A percentile compares a stretch with the other conserved stretches of the same genome.
Conservation (phyloP, 2,797 vertebrate species). For the Centroberyx gerrardi region DNA sequence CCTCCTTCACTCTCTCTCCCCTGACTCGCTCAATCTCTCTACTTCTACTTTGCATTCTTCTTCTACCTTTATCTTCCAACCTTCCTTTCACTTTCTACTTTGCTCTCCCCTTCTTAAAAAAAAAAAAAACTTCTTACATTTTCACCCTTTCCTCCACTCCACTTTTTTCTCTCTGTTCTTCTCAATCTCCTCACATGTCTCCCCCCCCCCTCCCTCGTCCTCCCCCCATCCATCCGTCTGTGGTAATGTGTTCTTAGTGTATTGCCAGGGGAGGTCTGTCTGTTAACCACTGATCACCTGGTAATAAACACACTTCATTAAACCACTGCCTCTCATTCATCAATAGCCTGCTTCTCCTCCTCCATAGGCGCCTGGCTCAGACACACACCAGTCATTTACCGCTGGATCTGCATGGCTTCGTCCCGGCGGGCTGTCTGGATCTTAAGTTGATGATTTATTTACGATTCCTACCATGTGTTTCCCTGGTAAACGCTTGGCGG, state of each 20-base stretch:
- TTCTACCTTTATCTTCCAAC: background rate
- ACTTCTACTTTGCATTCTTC: background rate
- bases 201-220: background rate
- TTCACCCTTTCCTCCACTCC: background rate
- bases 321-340: constrained; percentile 76
- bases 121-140: background rate
- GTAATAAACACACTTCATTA: constrained; percentile 84
- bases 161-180: constrained; percentile 1
- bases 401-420: constrained; percentile 52
- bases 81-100: constrained; percentile 4
- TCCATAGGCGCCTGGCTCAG: constrained; percentile 53
- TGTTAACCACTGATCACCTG: constrained; percentile 70
- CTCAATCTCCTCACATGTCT: background rate
- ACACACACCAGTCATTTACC: constrained; percentile 62
- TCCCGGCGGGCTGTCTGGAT: constrained; percentile 54
- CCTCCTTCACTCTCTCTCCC: background rate
- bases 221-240: constrained; percentile 16
- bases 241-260: constrained; percentile 38
- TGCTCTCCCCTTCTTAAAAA: background rate
- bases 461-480: constrained; percentile 70
- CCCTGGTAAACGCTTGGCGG: constrained; percentile 61
- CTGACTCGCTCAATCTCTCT: constrained; percentile 6
- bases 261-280: constrained; percentile 68
- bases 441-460: constrained; percentile 72
- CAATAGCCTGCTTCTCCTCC: constrained; percentile 62